phyloP scores from a whole-genome alignment of 2,797 vertebrate genomes.

The Muscicapa comitata region DNA sequence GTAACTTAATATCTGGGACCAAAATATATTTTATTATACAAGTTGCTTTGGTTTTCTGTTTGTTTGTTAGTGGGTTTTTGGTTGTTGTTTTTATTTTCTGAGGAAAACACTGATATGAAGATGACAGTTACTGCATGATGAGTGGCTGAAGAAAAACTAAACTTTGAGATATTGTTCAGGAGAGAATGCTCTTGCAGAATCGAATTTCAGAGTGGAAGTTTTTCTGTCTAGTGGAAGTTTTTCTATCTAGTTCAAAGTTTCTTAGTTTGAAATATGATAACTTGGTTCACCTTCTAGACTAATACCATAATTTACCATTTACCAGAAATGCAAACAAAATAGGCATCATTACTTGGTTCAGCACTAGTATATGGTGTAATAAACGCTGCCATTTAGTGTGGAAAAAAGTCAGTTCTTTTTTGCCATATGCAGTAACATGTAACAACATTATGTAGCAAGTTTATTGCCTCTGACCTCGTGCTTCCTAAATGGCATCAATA shows the following conservation, averaged over 20 bases:
- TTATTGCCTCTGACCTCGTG: slow-evolving; percentile 41
- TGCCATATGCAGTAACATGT: background rate
- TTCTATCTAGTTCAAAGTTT: background rate
- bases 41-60: background rate
- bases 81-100: background rate
- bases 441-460: background rate
- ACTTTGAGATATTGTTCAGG: background rate
- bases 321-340: background rate
- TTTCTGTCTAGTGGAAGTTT: background rate
- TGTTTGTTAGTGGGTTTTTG: background rate
- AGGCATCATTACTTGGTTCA: background rate
- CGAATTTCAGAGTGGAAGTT: background rate
- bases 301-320: background rate
- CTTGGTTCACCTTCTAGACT: background rate
- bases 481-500: slow-evolving; percentile 30
- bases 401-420: background rate
- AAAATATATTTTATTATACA: background rate
- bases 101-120: background rate
- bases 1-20: background rate
- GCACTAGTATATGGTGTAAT: background rate
- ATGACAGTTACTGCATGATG: background rate
- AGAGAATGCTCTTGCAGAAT: background rate
- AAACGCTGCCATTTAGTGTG: background rate
- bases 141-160: background rate
- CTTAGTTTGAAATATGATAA: background rate